These are phyloP conservation scores for Troides helena DNA, from an alignment of 2,888 invertebrate species.

Conservation along the genomic window DNA sequence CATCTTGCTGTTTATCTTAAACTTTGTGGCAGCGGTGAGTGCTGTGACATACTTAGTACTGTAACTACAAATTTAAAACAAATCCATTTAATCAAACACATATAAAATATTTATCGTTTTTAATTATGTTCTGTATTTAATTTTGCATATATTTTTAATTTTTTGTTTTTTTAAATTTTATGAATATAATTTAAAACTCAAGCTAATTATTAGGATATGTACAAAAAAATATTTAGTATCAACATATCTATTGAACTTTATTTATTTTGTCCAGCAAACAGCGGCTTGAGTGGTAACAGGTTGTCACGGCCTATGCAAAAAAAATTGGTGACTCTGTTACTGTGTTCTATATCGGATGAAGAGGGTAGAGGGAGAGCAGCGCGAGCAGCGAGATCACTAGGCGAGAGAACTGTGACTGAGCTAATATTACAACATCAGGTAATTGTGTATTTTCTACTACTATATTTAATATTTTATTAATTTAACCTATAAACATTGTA, in stretches of 20 bases:
- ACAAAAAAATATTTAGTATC: neutral
- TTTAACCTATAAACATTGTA: neutral
- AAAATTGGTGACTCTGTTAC: constrained; percentile 94
- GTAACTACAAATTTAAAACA: neutral
- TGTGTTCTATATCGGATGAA: constrained; percentile 93
- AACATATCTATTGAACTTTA: neutral
- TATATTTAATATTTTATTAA: neutral
- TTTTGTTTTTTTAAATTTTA: no score
- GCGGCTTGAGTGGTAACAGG: constrained; percentile 51
- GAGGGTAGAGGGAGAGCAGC: constrained; percentile 90
- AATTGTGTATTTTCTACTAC: neutral
- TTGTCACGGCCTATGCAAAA: constrained; percentile 96
- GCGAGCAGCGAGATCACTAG: constrained; percentile 93
- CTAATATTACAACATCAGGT: constrained; percentile 93
- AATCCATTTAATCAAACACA: neutral
- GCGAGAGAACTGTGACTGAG: constrained; percentile 96
- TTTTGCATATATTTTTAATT: neutral
- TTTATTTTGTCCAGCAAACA: constrained; percentile 45
- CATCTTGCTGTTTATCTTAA: constrained; percentile 93
- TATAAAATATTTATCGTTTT: neutral
- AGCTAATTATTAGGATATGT: neutral
- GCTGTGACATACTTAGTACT: neutral
- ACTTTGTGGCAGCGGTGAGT: constrained; percentile 84
- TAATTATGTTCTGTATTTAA: neutral
- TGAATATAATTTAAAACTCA: neutral